Base-by-base conservation (phyloP, 1,140 invertebrate genomes). In the Cyphomyrmex costatus region DNA sequence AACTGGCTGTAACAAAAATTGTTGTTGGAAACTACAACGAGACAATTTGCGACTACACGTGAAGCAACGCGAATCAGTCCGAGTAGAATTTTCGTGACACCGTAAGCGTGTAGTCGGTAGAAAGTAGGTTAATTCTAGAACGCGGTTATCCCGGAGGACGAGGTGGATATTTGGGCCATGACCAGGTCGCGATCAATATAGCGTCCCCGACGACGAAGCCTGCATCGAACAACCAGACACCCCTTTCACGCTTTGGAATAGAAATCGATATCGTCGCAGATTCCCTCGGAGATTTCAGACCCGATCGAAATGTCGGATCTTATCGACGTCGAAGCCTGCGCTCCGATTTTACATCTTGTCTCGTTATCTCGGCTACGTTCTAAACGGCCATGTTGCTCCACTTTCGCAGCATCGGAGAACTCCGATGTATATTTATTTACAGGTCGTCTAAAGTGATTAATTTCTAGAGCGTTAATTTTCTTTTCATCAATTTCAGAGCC, bases 111-210 rank as follows among this genome's bases (percentile, higher is more conserved):
- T 49, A 58, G 42, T 21, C 49, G 53, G 88, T 68, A 58, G 63
- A 93, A 94, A 94, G 90, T 94, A 92, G 93, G 93, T 93, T 93
- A 92, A 91, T 91, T 92, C 90, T 92, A 89, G 92, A 91, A 88
- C 83, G 77, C 91, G 89, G 85, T 83, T 92, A 88, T 94, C 93
- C 93, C 92, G 88, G 92, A 94, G 92, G 92, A 94, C 91, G 91
- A 89, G 90, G 77, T 89, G 89, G 92, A 93, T 94, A 94, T 95
- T 95, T 94, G 92, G 94, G 93, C 93, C 94, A 95, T 93, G 93
- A 94, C 92, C 93, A 94, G 93, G 93, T 94, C 92, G 92, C 93
- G 93, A 94, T 94, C 94, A 93, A 94, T 94, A 93, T 92, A 92
- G 92, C 90, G 85, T 91, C 88, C 36, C 88, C 91, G 89, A 88